Evolutionary conservation across 1,140 invertebrate genomes (phyloP).

Genomic region (Hetaerina americana): DNA sequence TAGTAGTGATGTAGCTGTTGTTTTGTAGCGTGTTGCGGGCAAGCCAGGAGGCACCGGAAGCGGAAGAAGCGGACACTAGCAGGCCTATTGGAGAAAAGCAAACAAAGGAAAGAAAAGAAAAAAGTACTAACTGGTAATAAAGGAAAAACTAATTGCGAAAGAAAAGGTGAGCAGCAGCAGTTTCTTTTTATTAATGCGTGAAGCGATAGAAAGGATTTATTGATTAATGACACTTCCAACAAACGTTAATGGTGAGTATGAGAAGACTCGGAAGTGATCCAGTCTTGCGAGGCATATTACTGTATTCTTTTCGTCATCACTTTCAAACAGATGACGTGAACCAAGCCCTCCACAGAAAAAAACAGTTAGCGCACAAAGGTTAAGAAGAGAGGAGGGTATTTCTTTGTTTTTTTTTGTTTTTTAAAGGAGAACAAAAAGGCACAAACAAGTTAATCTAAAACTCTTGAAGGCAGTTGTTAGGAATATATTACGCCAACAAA

Average conservation of each 20-base stretch:
- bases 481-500: not conserved
- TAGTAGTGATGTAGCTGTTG: not conserved
- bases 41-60: constrained; percentile 10
- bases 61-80: constrained; percentile 5
- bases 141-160: constrained; percentile 1
- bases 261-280: not conserved
- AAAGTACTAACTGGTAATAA: constrained; percentile 5
- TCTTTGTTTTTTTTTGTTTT: not conserved
- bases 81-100: constrained; percentile 2
- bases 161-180: constrained; percentile 1
- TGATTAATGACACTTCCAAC: not conserved
- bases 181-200: not conserved
- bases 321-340: not conserved
- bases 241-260: not conserved
- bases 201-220: not conserved
- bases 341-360: not conserved
- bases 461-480: not conserved
- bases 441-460: not conserved
- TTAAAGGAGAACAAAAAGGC: not conserved
- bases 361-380: not conserved
- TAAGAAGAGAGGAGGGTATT: not conserved
- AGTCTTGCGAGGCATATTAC: not conserved
- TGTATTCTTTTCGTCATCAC: not conserved
- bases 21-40: not conserved
- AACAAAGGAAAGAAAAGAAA: not conserved